These are phyloP conservation scores for Sarcoramphus papa DNA, from an alignment of 2,797 vertebrate genomes.

Conservation along the genomic window DNA sequence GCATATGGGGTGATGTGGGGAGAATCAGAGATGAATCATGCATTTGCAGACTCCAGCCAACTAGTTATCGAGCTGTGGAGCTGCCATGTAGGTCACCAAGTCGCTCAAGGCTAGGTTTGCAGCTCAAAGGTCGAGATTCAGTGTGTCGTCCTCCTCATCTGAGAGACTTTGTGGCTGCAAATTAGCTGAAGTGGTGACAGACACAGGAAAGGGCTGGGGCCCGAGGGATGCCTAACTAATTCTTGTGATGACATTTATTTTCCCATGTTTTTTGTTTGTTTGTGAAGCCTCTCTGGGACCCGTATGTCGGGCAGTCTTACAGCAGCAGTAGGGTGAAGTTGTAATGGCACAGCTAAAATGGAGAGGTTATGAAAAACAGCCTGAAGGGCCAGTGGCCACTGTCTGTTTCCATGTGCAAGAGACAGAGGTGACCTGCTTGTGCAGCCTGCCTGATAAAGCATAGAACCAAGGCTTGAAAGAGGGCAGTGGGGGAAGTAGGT, in stretches of 20 bases:
- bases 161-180: background rate
- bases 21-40: background rate
- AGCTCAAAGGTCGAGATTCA: background rate
- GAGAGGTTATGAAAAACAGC: background rate
- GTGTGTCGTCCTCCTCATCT: background rate
- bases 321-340: background rate
- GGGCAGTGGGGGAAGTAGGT: background rate
- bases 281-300: background rate
- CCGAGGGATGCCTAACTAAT: background rate
- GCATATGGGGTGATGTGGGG: background rate
- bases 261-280: background rate
- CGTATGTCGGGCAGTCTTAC: background rate
- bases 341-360: background rate
- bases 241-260: background rate
- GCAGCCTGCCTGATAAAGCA: background rate
- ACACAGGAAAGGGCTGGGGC: background rate
- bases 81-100: conserved; percentile 46
- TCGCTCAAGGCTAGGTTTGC: conserved; percentile 32
- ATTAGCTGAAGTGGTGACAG: background rate
- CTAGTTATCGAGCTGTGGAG: background rate
- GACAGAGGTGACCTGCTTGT: conserved; percentile 20
- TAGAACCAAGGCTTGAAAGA: background rate
- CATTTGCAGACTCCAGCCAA: background rate
- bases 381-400: background rate
- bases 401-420: background rate